These are phyloP conservation scores for Cynodonichthys magdalenae DNA, from an alignment of 2,797 vertebrate species.

Conservation along the genomic window DNA sequence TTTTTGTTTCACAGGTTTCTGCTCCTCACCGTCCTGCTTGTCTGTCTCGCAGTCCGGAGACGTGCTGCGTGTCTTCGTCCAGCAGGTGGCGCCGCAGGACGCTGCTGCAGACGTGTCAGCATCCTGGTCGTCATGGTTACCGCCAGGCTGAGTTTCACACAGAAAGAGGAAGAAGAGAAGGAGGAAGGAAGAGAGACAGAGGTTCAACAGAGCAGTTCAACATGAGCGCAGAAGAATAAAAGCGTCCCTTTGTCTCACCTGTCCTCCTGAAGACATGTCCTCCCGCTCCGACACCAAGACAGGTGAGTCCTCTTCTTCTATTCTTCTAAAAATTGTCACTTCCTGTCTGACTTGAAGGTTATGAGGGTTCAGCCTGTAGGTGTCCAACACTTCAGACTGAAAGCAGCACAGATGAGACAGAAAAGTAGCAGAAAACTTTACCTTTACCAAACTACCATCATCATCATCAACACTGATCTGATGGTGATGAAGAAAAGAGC, in stretches of 20 bases:
- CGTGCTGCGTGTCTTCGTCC: neutral
- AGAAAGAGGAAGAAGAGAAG: conserved; percentile 37
- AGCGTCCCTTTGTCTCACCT: neutral
- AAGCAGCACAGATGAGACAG: neutral
- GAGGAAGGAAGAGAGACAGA: conserved; percentile 13
- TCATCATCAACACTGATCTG: too few species aligned
- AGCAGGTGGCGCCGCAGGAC: conserved; percentile 14
- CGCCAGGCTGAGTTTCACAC: conserved; percentile 1
- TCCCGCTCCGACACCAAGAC: conserved; percentile 54
- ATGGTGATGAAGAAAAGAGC: too few species aligned
- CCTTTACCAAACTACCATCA: too few species aligned
- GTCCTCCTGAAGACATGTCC: conserved; percentile 49
- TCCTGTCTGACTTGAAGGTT: conserved; percentile 2
- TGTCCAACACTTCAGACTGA: neutral
- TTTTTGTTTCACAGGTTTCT: too few species aligned
- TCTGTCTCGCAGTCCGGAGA: neutral
- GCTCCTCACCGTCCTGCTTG: too few species aligned
- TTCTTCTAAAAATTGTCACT: neutral
- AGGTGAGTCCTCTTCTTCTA: conserved; percentile 33
- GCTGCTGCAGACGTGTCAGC: neutral
- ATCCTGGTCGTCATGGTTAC: conserved; percentile 6
- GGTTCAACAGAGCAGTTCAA: neutral
- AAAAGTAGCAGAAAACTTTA: neutral
- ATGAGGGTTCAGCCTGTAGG: too few species aligned
- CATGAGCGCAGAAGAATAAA: conserved; percentile 6